Conservation (phyloP, 2,888 invertebrate genomes). For the Acrobasis repandana region DNA sequence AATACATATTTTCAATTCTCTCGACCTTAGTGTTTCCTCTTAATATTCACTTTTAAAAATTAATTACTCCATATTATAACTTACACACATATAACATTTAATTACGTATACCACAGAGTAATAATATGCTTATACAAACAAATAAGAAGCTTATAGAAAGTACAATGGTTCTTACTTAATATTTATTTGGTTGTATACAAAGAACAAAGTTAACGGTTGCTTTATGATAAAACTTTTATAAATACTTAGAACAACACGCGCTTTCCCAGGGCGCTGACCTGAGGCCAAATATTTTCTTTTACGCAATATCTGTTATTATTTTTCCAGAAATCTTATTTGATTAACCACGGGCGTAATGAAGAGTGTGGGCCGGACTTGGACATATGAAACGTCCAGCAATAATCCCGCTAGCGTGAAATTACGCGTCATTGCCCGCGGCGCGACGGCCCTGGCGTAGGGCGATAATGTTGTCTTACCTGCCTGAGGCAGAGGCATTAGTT, state of each 20-base stretch:
- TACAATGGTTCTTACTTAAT: too few relatives aligned
- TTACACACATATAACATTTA: not conserved
- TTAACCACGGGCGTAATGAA: constrained; percentile 9
- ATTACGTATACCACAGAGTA: too few relatives aligned
- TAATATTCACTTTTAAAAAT: not conserved
- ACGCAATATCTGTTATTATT: constrained; percentile 3
- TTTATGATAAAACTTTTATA: too few relatives aligned
- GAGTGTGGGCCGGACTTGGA: constrained; percentile 13
- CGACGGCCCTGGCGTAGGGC: not conserved
- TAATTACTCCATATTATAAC: not conserved
- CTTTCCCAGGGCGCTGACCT: too few relatives aligned
- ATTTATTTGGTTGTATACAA: too few relatives aligned
- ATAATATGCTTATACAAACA: too few relatives aligned
- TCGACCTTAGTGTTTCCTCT: too few relatives aligned
- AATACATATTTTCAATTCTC: too few relatives aligned
- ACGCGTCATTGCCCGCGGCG: not conserved
- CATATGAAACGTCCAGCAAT: constrained; percentile 5
- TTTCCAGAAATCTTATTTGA: constrained; percentile 4
- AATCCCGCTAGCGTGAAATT: constrained; percentile 3
- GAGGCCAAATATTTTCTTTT: constrained; percentile 1
- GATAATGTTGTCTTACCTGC: not conserved
- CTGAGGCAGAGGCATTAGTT: not conserved
- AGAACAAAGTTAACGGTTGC: too few relatives aligned
- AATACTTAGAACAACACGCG: too few relatives aligned
- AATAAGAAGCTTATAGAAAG: too few relatives aligned